phyloP scores from a whole-genome alignment of 2,797 vertebrate species.

The Pipistrellus nathusii region DNA sequence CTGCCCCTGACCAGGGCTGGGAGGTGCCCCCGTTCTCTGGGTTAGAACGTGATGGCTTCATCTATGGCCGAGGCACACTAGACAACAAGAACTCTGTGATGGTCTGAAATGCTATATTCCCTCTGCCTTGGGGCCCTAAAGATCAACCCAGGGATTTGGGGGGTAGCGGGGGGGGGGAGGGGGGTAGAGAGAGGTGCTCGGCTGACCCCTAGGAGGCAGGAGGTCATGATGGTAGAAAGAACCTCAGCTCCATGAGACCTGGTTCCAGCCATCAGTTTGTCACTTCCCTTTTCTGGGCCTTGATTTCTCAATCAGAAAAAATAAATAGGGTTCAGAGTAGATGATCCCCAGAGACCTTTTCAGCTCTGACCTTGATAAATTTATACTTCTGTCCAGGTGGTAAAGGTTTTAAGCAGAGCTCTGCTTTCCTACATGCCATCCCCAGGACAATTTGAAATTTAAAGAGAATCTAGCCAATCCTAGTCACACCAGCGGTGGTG shows the following conservation, averaged over 20 bases:
- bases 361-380: background rate
- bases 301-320: conserved; percentile 18
- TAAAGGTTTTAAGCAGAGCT: background rate
- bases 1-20: conserved; percentile 94
- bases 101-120: conserved; percentile 85
- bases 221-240: conserved; percentile 15
- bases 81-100: conserved; percentile 95
- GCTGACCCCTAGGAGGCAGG: background rate
- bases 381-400: background rate
- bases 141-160: background rate
- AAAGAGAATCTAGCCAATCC: background rate
- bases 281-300: conserved; percentile 15
- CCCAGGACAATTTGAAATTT: background rate
- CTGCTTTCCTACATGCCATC: background rate
- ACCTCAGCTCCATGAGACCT: background rate
- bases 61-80: conserved; percentile 95
- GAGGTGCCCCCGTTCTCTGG: conserved; percentile 96
- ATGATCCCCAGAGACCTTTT: background rate
- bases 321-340: background rate
- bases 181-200: background rate
- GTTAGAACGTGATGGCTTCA: conserved; percentile 93
- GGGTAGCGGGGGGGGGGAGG: rapidly evolving
- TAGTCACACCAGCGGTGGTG: background rate
- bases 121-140: background rate
- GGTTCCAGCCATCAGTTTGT: background rate